Evolutionary conservation across 2,113 vertebrate genomes (phyloP), one percentile per base, ranked within the genome.

Genomic region (Callaeas wilsoni): DNA sequence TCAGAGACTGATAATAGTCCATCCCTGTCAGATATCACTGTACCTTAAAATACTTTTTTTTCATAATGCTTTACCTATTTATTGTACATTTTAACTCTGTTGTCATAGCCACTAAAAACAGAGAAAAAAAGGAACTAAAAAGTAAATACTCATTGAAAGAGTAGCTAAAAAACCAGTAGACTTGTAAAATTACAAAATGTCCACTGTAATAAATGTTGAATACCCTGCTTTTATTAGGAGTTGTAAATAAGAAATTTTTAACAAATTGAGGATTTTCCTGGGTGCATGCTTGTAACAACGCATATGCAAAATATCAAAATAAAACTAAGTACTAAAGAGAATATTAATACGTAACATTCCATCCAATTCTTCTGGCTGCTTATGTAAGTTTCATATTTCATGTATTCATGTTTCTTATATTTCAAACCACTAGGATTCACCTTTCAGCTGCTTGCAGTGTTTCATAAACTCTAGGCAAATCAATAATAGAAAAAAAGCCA

Each of bases 251-350:
- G 41, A 50, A 13, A 37, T 68, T 89, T 75, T 89, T 64, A 10
- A 62, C 71, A 89, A 77, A 16, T 21, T 19, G 16, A 89, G 53
- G 50, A 90, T 85, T 93, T 95, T 94, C 76, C 84, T 35, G 71
- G 79, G 60, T n/a, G 70, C 35, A 26, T 77, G 93, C 91, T 93
- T 92, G 14, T 81, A 95, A 94, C 50, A 94, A 64, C 2, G 0
- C 47, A 92, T 73, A 90, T 55, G 47, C 39, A 96, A 96, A 96
- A 90, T 62, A 55, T 26, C 46, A 78, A 94, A 94, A 93, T 35
- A 87, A 90, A 94, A 71, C 29, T 52, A 90, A 71, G 47, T 87
- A 85, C 46, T 83, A 41, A 57, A 85, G 50, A 79, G 44, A 67
- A 27, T 86, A 90, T 55, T 87, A 82, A 22, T 79, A 65, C 89